These are phyloP conservation scores for Drosophila ficusphila DNA, from an alignment of 1,140 invertebrate species.

Conservation along the genomic window DNA sequence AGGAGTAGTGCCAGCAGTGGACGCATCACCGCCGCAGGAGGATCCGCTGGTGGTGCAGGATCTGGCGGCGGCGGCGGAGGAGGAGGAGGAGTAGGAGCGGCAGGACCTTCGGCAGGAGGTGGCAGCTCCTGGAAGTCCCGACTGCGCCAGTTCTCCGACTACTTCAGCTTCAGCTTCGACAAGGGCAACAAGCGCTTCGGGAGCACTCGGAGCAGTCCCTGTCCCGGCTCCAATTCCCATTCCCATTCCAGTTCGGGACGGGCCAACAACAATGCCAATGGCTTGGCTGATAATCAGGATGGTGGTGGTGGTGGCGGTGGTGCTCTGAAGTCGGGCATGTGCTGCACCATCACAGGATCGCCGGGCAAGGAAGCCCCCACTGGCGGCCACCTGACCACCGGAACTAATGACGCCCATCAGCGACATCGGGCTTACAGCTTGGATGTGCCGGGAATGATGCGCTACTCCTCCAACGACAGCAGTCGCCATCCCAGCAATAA, in stretches of 20 bases:
- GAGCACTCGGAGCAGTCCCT: constrained; percentile 76
- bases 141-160: constrained; percentile 80
- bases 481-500: constrained; percentile 82
- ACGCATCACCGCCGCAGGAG: constrained; percentile 5
- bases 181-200: constrained; percentile 80
- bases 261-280: constrained; percentile 69
- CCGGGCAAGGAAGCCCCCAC: constrained; percentile 24
- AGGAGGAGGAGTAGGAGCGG: constrained; percentile 2
- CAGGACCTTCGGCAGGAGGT: constrained; percentile 28
- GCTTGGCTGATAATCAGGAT: constrained; percentile 5
- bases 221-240: constrained; percentile 15
- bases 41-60: too few relatives aligned
- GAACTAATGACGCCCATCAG: constrained; percentile 19
- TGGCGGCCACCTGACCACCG: constrained; percentile 2
- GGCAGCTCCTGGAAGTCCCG: constrained; percentile 70
- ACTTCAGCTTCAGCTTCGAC: constrained; percentile 82
- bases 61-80: constrained; percentile 8
- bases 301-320: neutral
- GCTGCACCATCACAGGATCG: constrained; percentile 71
- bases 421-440: constrained; percentile 80
- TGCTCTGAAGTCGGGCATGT: constrained; percentile 19
- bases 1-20: constrained; percentile 33
- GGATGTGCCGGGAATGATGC: constrained; percentile 70
- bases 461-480: constrained; percentile 64
- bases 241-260: constrained; percentile 11